Conservation (phyloP, 2,113 vertebrate genomes). For the Gymnocephalus cernua region DNA sequence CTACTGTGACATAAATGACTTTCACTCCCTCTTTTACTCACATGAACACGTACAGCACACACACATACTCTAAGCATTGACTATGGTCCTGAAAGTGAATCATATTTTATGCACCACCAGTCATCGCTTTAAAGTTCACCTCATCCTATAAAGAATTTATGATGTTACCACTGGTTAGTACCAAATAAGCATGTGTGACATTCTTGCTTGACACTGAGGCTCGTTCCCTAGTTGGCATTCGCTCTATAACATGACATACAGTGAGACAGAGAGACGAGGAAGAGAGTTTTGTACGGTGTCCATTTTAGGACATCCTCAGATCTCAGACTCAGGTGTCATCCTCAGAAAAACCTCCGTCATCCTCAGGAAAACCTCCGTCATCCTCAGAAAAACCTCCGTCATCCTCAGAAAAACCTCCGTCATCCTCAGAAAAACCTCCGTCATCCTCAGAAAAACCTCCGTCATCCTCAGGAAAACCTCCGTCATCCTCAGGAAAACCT, state of each 20-base stretch:
- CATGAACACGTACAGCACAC: constrained; percentile 3
- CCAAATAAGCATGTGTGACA: constrained; percentile 43
- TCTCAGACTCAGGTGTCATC: too few relatives aligned
- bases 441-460: too few relatives aligned
- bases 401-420: too few relatives aligned
- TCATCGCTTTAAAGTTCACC: constrained; percentile 40
- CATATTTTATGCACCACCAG: constrained; percentile 50
- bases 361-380: too few relatives aligned
- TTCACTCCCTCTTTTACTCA: constrained; percentile 15
- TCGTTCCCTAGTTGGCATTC: constrained; percentile 1
- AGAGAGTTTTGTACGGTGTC: constrained; percentile 16
- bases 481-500: too few relatives aligned
- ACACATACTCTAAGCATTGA: neutral
- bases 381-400: too few relatives aligned
- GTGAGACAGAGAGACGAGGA: constrained; percentile 10
- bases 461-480: too few relatives aligned
- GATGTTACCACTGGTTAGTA: constrained; percentile 37
- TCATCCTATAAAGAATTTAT: constrained; percentile 54
- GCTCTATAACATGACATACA: neutral
- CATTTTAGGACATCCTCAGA: too few relatives aligned
- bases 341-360: too few relatives aligned
- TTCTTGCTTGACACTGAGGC: constrained; percentile 14
- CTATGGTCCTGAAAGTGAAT: constrained; percentile 39
- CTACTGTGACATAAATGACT: constrained; percentile 14
- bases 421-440: too few relatives aligned